Evolutionary conservation across 2,113 vertebrate species (phyloP), one percentile per base, ranked within the genome.

Genomic region (Chitala chitala): DNA sequence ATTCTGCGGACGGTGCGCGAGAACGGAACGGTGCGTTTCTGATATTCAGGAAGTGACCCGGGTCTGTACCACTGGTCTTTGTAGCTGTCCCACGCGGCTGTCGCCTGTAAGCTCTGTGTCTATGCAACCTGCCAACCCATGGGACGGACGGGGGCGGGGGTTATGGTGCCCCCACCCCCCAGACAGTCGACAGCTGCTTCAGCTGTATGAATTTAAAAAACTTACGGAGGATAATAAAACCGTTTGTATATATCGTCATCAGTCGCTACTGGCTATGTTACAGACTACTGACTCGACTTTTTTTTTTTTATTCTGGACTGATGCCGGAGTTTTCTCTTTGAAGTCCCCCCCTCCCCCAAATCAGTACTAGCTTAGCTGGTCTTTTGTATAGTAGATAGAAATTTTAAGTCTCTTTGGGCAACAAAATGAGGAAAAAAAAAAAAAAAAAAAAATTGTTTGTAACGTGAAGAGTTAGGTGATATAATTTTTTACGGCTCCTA

Each of bases 11-110:
- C 92, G 83, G 90, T 88, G 87, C 74, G 74, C 74, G 74, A 29
- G 78, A 83, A 86, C 83, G 77, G 59, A 78, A 82, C 64, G 3
- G 84, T 90, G 87, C 87, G 88, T 98, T 97, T 93, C 93, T 95
- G 94, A 94, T 96, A 94, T 99, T 98, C 95, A 96, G 96, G 95
- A 98, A 94, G 91, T 92, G 90, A 94, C 89, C 92, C 87, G 91
- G 89, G 92, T 93, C 92, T 94, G 91, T 17, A 93, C 91, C 89
- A 92, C 92, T 93, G 92, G 90, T 90, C 93, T 95, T 92, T 94
- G 94, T 96, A 97, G 95, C 95, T 93, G 92, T 89, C 92, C 92
- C 90, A 82, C 88, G 93, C 95, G 94, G 95, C 96, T 97, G 95
- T 95, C 97, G 94, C 89, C 91, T 96, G 90, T 93, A 94, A 98